Evolutionary conservation across 2,113 vertebrate species (phyloP), one percentile per base, ranked within the genome.

Genomic region (Apteryx mantelli): DNA sequence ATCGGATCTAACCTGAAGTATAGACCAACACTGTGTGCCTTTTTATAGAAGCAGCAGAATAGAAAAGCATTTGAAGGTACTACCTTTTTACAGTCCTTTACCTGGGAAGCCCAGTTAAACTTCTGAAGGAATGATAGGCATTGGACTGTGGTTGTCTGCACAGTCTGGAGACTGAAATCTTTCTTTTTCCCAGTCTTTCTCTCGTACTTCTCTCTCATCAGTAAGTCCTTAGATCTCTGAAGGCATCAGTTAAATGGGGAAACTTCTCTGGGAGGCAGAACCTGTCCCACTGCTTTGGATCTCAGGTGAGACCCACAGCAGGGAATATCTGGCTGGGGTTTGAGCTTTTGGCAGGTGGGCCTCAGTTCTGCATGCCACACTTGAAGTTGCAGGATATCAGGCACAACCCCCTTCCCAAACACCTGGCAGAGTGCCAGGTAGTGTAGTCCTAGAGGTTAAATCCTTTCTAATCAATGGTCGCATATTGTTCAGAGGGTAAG

Each of bases 11-110:
- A 64, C 75, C 53, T 89, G 94, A 75, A 95, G 69, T 69, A 93
- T 22, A 91, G 86, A 86, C 77, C 60, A 90, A 74, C 58, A n/a
- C 76, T 8, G 1, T 63, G 55, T 20, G 71, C 75, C 82, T 95
- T 88, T 91, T 36, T 94, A 20, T 7, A 61, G 89, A 92, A 79
- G 81, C n/a, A 50, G 82, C 36, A 81, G 78, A 73, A 44, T 53
- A 74, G 40, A 90, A 93, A 93, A 93, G 60, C 17, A 44, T 88
- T 95, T 97, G 89, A 97, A 95, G 79, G 26, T 79, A 85, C 53
- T 96, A 12, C 53, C 53, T 69, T 92, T 95, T 82, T 50, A 38
- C 60, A 77, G 68, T 91, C 46, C 60, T 88, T 94, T 94, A 50
- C 71, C 44, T 88, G 50, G 22, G 32, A 95, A 88, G 63, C 50